These are phyloP conservation scores for Eupristina koningsbergeri DNA, from an alignment of 1,140 invertebrate genomes.

Conservation along the genomic window DNA sequence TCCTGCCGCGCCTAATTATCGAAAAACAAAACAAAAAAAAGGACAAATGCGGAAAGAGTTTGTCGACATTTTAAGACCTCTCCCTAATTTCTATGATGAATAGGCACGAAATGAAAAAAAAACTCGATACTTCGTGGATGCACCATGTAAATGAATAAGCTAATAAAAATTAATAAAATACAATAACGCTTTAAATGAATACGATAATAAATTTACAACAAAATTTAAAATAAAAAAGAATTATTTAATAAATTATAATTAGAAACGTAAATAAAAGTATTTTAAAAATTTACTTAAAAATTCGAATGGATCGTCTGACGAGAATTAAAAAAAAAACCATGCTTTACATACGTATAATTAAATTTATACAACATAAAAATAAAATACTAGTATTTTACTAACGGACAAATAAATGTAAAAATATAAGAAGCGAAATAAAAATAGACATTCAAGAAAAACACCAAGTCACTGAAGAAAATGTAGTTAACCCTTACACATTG, in stretches of 20 bases:
- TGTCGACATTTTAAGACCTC: too few relatives aligned
- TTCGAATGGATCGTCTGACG: conserved; percentile 47
- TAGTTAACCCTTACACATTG: conserved; percentile 27
- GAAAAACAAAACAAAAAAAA: too few relatives aligned
- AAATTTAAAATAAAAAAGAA: not conserved
- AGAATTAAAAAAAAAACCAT: conserved; percentile 14
- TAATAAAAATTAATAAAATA: not conserved
- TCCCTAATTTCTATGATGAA: too few relatives aligned
- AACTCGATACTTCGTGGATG: too few relatives aligned
- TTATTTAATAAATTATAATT: not conserved
- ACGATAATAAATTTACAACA: too few relatives aligned
- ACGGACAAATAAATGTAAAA: not conserved
- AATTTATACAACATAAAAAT: conserved; percentile 1
- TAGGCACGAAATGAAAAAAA: too few relatives aligned
- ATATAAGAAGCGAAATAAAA: not conserved
- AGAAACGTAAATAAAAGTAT: not conserved
- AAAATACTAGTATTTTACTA: not conserved
- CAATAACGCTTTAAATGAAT: too few relatives aligned
- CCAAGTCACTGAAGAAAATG: not conserved
- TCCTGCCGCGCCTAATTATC: too few relatives aligned
- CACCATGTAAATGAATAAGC: not conserved
- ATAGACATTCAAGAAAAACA: conserved; percentile 18
- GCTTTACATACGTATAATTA: conserved; percentile 14
- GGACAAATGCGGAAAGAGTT: too few relatives aligned
- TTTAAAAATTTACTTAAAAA: conserved; percentile 12